These are phyloP conservation scores for Holotrichia oblita DNA, from an alignment of 1,140 invertebrate species.

Conservation along the genomic window DNA sequence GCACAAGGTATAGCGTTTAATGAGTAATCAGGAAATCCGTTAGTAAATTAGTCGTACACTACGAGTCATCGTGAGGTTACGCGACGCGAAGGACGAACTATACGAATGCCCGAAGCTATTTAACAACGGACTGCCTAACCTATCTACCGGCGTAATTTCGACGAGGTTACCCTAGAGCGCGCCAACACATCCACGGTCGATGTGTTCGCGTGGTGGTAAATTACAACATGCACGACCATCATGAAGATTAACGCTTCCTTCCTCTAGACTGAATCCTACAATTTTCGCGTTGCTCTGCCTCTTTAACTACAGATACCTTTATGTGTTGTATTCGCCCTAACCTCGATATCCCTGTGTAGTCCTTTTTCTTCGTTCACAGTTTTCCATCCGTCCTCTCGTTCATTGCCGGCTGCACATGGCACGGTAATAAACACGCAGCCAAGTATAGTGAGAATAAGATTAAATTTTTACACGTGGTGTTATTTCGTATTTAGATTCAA, in stretches of 20 bases:
- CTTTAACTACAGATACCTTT: background rate
- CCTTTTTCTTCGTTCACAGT: background rate
- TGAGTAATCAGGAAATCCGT: constrained; percentile 35
- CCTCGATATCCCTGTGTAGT: background rate
- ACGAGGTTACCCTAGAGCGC: background rate
- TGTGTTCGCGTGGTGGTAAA: constrained; percentile 2
- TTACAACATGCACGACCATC: background rate
- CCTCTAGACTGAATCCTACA: background rate
- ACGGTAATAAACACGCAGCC: background rate
- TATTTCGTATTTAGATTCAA: background rate
- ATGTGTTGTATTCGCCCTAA: background rate
- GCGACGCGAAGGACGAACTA: constrained; percentile 8
- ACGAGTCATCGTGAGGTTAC: background rate
- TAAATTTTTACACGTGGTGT: constrained; percentile 2
- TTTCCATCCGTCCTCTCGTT: background rate
- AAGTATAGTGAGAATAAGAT: background rate
- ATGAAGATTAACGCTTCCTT: constrained; percentile 10
- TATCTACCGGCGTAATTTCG: background rate
- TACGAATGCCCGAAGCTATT: background rate
- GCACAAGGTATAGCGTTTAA: constrained; percentile 3
- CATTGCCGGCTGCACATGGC: background rate
- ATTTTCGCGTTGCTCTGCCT: constrained; percentile 15
- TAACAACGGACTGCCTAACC: background rate
- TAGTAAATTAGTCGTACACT: constrained; percentile 28
- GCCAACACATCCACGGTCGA: background rate